Evolutionary conservation across 2,113 vertebrate species (phyloP).

Genomic region (Petrocephalus zakoni): DNA sequence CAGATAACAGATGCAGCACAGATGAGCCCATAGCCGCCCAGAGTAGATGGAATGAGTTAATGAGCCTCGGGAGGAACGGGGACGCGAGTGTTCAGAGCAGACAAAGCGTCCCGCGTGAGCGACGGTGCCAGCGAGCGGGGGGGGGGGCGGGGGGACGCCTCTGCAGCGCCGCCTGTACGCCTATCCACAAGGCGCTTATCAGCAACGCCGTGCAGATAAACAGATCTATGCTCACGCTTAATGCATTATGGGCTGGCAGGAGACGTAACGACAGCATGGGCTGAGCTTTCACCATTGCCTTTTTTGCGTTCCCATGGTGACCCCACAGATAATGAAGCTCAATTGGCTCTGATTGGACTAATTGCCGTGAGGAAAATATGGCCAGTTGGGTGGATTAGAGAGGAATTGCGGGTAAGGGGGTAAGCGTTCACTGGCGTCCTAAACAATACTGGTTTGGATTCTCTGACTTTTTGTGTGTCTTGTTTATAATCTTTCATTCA

Average conservation of each 20-base stretch:
- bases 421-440: neutral
- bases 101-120: neutral
- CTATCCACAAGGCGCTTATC: neutral
- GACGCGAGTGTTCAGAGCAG: neutral
- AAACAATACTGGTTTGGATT: neutral
- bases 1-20: neutral
- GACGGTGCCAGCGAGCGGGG: neutral
- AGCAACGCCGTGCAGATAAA: neutral
- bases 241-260: neutral
- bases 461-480: neutral
- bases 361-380: neutral
- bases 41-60: conserved; percentile 12
- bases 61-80: neutral
- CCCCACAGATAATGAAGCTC: neutral
- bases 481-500: neutral
- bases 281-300: neutral
- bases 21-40: neutral
- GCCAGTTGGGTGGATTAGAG: neutral
- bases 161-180: neutral
- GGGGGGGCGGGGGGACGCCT: neutral
- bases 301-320: no score
- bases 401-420: neutral
- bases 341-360: neutral
- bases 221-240: neutral
- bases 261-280: neutral